Percentiles rank a stretch among this genome's conserved stretches.
Evolutionary conservation across 2,113 vertebrate genomes (phyloP).

Genomic region (Bubalus kerabau): DNA sequence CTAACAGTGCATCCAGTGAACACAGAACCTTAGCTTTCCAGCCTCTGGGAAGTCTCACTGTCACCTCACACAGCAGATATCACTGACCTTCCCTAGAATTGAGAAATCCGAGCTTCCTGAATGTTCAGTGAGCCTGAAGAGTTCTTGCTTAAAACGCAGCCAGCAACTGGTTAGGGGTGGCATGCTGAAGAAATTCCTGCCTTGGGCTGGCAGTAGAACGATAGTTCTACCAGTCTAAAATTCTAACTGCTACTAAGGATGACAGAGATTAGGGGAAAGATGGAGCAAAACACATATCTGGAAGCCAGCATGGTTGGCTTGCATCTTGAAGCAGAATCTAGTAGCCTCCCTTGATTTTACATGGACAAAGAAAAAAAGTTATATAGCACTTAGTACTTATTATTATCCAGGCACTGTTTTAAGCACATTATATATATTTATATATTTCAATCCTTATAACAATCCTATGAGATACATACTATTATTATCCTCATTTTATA

Average conservation of each 20-base stretch:
- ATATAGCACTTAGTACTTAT: background rate
- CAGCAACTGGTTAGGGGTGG: background rate
- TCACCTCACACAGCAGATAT: background rate
- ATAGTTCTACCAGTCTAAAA: background rate
- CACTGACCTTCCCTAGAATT: background rate
- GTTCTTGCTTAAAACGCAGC: background rate
- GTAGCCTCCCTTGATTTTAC: background rate
- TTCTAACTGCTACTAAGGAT: background rate
- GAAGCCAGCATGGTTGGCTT: background rate
- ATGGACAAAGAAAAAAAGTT: background rate
- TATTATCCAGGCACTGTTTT: background rate
- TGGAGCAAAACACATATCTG: background rate
- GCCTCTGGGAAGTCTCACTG: background rate
- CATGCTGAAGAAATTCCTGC: background rate
- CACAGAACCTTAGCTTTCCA: background rate
- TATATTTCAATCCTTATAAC: background rate
- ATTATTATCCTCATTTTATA: background rate
- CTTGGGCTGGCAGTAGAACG: background rate
- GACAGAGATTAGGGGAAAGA: background rate
- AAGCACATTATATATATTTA: background rate
- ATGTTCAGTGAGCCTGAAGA: background rate
- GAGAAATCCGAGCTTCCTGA: background rate
- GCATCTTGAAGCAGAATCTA: background rate
- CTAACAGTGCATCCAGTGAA: background rate
- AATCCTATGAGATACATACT: background rate